Evolutionary conservation across 2,888 invertebrate species (phyloP), one percentile per base, ranked within the genome.

Genomic region (Eucera pruinosa): DNA sequence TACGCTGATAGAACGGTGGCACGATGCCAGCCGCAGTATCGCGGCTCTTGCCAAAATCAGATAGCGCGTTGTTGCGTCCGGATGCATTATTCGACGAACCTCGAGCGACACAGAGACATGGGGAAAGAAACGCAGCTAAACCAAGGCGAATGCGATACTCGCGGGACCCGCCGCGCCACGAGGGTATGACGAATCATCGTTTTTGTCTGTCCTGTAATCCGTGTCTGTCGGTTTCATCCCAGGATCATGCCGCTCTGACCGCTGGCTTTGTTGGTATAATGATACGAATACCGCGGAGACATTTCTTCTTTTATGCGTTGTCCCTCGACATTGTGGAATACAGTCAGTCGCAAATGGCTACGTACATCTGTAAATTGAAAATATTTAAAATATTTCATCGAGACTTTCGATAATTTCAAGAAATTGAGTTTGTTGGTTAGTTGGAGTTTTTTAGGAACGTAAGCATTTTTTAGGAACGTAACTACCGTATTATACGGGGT

Each of bases 1-100:
- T 90, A 88, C 85, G 83, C 77, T 87, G 89, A 89, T 89, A 88
- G 88, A 86, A 75, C 77, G 72, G 75, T 89, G 90, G 90, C 90
- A 52, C 15, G 27, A n/a, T 74, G 90, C 90, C 90, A 90, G 76
- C 36, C 69, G 79, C 76, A 66, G 67, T 62, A 69, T 65, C 61
- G 68, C 36, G 73, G 25, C 47, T 66, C 80, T 72, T 84, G 87
- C 87, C 87, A 88, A 87, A 89, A 89, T 90, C 89, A 87, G 89
- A 90, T 89, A 88, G 75, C 82, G 81, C 85, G 80, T 86, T 89
- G 87, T 88, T 89, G 86, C 88, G 83, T 86, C 83, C 87, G 84
- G 87, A 87, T 85, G 85, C 85, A 89, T 89, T 84, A 84, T 81
- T 75, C 71, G 73, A 76, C 62, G 73, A 75, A 73, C 76, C 64